Evolutionary conservation across 2,113 vertebrate genomes (phyloP).

Genomic region (Ptilorrhoa leucosticta): DNA sequence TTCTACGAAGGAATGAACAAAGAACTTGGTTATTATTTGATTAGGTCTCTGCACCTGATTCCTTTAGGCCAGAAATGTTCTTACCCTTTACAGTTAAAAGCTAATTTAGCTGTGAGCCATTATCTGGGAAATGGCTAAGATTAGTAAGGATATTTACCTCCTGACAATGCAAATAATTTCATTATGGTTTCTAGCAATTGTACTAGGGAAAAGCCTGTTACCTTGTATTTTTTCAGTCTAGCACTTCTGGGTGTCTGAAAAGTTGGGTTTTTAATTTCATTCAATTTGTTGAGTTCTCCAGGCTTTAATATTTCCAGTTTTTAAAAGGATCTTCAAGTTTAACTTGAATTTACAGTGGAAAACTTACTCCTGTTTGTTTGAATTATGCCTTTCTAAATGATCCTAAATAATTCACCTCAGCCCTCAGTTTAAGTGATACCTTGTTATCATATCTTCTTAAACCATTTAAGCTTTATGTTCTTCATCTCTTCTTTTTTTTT

Average conservation of each 20-base stretch:
- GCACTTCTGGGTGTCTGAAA: background rate
- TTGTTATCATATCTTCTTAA: background rate
- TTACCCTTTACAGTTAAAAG: background rate
- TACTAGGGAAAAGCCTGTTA: background rate
- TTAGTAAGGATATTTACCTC: background rate
- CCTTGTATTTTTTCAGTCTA: background rate
- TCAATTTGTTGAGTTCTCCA: background rate
- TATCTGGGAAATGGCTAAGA: background rate
- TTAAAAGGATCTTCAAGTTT: background rate
- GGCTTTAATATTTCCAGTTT: background rate
- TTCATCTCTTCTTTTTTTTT: background rate
- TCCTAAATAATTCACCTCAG: background rate
- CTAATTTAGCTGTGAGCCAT: background rate
- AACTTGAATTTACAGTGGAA: background rate
- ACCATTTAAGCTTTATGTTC: background rate
- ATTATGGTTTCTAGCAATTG: background rate
- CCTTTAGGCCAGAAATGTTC: conserved; percentile 12
- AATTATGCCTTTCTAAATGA: background rate
- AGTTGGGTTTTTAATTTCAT: background rate
- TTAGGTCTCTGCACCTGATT: background rate
- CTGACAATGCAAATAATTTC: background rate
- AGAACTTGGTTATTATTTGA: background rate
- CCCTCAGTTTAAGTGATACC: background rate
- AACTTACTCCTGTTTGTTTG: background rate
- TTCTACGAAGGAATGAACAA: background rate